Conservation (phyloP, 2,113 vertebrate species). For the Nothoprocta pentlandii region DNA sequence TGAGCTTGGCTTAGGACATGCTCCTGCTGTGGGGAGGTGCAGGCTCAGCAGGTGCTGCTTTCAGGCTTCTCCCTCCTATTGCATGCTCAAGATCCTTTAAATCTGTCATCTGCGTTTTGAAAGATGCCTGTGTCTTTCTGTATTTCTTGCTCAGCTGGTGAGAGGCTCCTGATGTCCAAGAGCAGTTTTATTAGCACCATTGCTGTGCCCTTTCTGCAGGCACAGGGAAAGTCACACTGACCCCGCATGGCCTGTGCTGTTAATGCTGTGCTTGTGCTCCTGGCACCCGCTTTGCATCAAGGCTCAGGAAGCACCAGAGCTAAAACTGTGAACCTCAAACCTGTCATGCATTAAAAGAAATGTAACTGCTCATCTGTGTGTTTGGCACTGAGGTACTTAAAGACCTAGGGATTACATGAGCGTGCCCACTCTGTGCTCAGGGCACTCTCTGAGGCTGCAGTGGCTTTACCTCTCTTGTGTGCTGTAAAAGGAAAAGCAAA, state of each 20-base stretch:
- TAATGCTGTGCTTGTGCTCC: background rate
- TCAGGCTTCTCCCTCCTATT: background rate
- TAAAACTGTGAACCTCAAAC: background rate
- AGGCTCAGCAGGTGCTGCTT: background rate
- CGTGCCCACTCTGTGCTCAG: too few relatives aligned
- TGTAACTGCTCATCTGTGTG: background rate
- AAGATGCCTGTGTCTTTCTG: background rate
- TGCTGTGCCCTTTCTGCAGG: fast-evolving
- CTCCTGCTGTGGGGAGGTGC: background rate
- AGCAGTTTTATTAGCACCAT: background rate
- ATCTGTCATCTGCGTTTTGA: background rate
- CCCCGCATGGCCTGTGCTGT: background rate
- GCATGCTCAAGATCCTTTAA: background rate
- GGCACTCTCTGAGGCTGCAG: background rate
- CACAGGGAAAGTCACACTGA: background rate
- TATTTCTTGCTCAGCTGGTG: background rate
- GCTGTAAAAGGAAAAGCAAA: background rate
- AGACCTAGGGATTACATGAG: too few relatives aligned
- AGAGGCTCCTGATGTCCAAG: background rate
- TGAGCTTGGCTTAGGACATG: background rate
- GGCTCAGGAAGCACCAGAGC: background rate
- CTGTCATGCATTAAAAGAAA: background rate
- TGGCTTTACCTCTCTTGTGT: background rate
- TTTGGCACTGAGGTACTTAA: background rate
- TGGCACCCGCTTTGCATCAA: background rate